Percentiles rank a stretch among this genome's conserved stretches.
phyloP scores from a whole-genome alignment of 2,113 vertebrate genomes.

The Bubo bubo region DNA sequence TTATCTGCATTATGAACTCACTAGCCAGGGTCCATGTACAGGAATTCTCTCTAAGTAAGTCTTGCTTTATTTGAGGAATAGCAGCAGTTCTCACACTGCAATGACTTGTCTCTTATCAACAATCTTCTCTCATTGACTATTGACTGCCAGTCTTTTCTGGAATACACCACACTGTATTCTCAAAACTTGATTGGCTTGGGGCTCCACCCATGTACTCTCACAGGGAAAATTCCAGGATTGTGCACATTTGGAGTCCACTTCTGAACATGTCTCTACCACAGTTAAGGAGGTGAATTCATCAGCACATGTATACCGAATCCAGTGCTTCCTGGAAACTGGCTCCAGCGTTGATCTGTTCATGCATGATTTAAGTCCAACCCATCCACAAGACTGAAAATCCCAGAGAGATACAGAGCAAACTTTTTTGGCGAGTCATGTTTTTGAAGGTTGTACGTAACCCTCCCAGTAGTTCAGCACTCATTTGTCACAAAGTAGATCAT shows the following conservation, averaged over 20 bases:
- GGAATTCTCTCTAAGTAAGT: background rate
- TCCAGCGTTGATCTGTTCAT: background rate
- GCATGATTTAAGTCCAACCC: background rate
- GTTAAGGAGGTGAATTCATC: background rate
- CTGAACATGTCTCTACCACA: too few species aligned
- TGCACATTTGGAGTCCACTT: background rate
- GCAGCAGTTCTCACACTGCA: background rate
- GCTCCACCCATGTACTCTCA: background rate
- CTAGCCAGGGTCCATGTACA: accelerated
- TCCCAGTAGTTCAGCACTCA: background rate
- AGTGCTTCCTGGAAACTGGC: background rate
- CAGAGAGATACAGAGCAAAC: background rate
- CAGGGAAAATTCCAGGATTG: background rate
- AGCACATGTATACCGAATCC: background rate
- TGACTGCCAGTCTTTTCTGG: background rate
- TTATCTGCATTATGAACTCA: accelerated
- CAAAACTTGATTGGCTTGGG: background rate
- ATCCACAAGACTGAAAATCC: background rate
- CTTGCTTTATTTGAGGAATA: background rate
- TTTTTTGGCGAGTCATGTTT: background rate
- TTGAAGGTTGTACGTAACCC: background rate
- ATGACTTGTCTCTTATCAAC: background rate
- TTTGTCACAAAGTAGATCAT: background rate
- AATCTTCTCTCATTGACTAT: background rate
- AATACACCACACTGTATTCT: background rate